These are phyloP conservation scores for Rhinella marina DNA, from an alignment of 2,797 vertebrate species.

Conservation along the genomic window DNA sequence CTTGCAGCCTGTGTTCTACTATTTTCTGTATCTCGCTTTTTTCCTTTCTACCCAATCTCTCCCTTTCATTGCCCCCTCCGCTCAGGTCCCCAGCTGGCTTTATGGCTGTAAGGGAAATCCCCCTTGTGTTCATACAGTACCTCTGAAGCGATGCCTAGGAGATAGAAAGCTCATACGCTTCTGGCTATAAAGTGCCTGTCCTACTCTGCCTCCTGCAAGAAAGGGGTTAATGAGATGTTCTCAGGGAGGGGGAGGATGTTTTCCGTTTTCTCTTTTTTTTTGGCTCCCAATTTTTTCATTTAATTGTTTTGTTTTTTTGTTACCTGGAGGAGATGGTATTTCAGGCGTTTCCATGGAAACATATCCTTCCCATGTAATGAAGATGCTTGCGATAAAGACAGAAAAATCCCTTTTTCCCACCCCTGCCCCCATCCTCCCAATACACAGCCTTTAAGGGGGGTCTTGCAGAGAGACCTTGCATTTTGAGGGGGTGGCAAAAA, in stretches of 20 bases:
- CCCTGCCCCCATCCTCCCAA: conserved; percentile 47
- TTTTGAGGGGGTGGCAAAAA: conserved; percentile 29
- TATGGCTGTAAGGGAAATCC: conserved; percentile 61
- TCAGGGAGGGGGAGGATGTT: conserved; percentile 44
- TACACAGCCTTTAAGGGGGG: conserved; percentile 1
- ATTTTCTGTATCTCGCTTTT: conserved; percentile 16
- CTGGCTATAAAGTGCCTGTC: not conserved
- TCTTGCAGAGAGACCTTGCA: not conserved
- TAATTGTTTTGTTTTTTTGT: conserved; percentile 63
- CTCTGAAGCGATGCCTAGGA: conserved; percentile 49
- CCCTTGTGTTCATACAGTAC: conserved; percentile 41
- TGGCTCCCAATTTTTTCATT: conserved; percentile 57
- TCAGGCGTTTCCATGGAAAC: conserved; percentile 62
- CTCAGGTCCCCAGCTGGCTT: conserved; percentile 60
- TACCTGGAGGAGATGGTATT: conserved; percentile 63
- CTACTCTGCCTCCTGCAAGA: not conserved
- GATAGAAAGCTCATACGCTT: not conserved
- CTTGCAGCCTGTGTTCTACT: conserved; percentile 47
- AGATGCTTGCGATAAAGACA: conserved; percentile 61
- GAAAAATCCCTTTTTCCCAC: conserved; percentile 49
- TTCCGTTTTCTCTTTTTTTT: conserved; percentile 38
- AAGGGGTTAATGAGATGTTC: conserved; percentile 56
- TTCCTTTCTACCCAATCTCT: conserved; percentile 37
- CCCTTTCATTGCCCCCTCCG: not conserved
- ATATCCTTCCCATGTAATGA: conserved; percentile 61